These are phyloP conservation scores for Rhagophthalmus giganteus DNA, from an alignment of 2,888 invertebrate genomes.

Conservation along the genomic window DNA sequence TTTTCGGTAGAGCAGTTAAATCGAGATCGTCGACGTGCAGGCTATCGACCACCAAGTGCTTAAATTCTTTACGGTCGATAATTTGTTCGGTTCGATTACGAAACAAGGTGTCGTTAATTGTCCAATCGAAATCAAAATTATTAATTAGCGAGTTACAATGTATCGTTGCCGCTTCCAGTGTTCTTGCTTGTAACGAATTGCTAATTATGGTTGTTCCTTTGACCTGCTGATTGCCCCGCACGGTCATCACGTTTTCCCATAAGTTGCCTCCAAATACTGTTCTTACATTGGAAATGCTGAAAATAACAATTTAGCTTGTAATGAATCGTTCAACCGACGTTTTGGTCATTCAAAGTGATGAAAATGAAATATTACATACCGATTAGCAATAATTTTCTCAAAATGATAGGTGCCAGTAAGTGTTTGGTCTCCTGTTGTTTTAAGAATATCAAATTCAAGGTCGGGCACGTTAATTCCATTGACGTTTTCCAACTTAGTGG, in stretches of 20 bases:
- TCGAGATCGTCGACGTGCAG: constrained; percentile 36
- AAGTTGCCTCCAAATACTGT: constrained; percentile 36
- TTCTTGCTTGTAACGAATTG: constrained; percentile 30
- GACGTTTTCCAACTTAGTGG: constrained; percentile 52
- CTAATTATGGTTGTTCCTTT: constrained; percentile 36
- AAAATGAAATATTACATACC: constrained; percentile 43
- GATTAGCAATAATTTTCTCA: constrained; percentile 43
- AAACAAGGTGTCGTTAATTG: constrained; percentile 46
- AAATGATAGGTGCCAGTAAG: constrained; percentile 54
- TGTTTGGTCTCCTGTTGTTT: constrained; percentile 54
- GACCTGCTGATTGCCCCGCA: constrained; percentile 33
- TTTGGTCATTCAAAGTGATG: no score
- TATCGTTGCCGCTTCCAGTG: constrained; percentile 31
- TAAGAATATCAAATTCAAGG: constrained; percentile 53
- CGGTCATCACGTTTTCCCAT: constrained; percentile 39
- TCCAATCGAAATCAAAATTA: constrained; percentile 40
- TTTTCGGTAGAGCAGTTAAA: constrained; percentile 26
- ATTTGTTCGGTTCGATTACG: constrained; percentile 32
- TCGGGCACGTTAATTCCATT: constrained; percentile 56
- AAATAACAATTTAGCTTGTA: no score
- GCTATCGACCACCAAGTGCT: constrained; percentile 40
- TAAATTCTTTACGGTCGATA: constrained; percentile 43
- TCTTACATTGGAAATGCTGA: constrained; percentile 20
- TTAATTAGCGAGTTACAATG: constrained; percentile 40
- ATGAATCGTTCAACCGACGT: no score